Conservation (phyloP, 2,113 vertebrate species). For the Pyxicephalus adspersus region DNA sequence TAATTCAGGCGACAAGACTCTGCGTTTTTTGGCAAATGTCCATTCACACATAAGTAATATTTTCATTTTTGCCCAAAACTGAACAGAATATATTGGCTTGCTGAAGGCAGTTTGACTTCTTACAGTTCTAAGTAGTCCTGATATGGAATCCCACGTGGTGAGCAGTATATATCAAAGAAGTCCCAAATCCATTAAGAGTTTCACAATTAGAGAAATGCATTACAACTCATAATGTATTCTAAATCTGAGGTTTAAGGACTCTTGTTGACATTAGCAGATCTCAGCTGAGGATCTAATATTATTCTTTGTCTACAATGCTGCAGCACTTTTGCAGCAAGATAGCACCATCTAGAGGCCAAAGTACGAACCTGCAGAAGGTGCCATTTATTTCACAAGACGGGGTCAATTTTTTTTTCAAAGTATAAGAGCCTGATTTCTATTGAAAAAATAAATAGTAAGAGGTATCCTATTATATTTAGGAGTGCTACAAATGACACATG, state of each 20-base stretch:
- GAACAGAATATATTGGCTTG: slow-evolving; percentile 42
- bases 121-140: slow-evolving; percentile 43
- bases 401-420: too few relatives aligned
- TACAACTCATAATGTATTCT: slow-evolving; percentile 58
- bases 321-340: slow-evolving; percentile 64
- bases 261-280: slow-evolving; percentile 57
- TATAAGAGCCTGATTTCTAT: too few relatives aligned
- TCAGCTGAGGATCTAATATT: slow-evolving; percentile 53
- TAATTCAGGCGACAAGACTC: background rate
- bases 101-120: slow-evolving; percentile 42
- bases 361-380: slow-evolving; percentile 47
- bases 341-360: slow-evolving; percentile 74
- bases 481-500: too few relatives aligned
- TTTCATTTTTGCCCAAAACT: slow-evolving; percentile 36
- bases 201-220: slow-evolving; percentile 57
- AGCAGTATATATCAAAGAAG: slow-evolving; percentile 56
- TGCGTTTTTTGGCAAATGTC: slow-evolving; percentile 21
- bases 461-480: too few relatives aligned
- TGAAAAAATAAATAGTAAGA: too few relatives aligned
- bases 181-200: slow-evolving; percentile 57
- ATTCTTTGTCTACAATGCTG: slow-evolving; percentile 66
- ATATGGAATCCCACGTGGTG: slow-evolving; percentile 50
- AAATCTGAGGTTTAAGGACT: slow-evolving; percentile 58
- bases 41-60: slow-evolving; percentile 27
- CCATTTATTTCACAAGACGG: background rate